A percentile compares a stretch with the other conserved stretches of the same genome.
Conservation (phyloP, 2,888 invertebrate species). For the Drosophila parthenogenetica region DNA sequence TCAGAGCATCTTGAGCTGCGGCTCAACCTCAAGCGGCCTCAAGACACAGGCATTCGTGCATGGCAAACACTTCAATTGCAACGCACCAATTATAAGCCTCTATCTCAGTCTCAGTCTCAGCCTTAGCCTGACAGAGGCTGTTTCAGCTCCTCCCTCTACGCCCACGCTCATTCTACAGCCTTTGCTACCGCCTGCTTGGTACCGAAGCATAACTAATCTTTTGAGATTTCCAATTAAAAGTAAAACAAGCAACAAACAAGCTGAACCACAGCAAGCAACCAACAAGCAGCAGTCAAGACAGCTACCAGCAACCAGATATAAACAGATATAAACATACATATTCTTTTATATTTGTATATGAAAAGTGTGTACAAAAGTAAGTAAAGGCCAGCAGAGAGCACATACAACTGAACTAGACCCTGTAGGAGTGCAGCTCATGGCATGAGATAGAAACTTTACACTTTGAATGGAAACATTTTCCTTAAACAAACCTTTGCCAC, state of each 20-base stretch:
- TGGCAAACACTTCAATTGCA: conserved; percentile 78
- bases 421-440: background rate
- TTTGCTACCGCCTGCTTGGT: conserved; percentile 60
- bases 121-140: too few species aligned
- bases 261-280: conserved; percentile 43
- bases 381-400: background rate
- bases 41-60: conserved; percentile 78
- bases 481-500: background rate
- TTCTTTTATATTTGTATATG: conserved; percentile 8
- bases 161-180: background rate
- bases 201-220: conserved; percentile 81
- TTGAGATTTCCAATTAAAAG: conserved; percentile 81
- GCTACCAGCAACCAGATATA: too few species aligned
- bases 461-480: too few species aligned
- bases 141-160: background rate
- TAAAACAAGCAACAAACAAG: conserved; percentile 71
- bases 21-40: conserved; percentile 61
- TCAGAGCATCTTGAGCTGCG: conserved; percentile 40
- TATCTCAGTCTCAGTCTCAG: background rate
- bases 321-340: background rate
- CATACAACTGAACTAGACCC: background rate
- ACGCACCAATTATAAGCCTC: conserved; percentile 78
- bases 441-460: background rate
- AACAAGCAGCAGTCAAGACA: conserved; percentile 26
- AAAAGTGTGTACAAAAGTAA: conserved; percentile 17